Conservation (phyloP, 2,113 vertebrate species). For the Mobula hypostoma region DNA sequence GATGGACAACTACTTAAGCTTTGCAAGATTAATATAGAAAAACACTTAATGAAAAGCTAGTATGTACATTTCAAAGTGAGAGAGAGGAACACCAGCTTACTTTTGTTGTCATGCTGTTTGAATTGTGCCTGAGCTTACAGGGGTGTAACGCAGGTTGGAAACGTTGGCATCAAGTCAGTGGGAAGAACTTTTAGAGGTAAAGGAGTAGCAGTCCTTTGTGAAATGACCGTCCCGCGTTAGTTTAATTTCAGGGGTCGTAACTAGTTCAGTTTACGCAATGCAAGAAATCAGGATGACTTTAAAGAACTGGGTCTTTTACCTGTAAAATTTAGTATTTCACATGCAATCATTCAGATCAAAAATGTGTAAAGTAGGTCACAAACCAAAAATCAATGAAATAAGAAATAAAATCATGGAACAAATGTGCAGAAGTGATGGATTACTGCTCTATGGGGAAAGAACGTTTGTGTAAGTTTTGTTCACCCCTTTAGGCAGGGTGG, state of each 20-base stretch:
- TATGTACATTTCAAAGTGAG: not conserved
- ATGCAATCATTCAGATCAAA: not conserved
- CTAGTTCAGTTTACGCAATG: not conserved
- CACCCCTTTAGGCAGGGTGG: not conserved
- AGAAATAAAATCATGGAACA: not conserved
- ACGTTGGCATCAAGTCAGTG: not conserved
- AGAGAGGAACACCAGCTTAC: not conserved
- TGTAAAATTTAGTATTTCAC: not conserved
- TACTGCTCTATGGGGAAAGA: not conserved
- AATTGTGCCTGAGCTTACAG: not conserved
- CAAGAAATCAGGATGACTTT: not conserved
- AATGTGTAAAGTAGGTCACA: not conserved
- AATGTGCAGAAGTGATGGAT: not conserved
- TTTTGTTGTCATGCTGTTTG: not conserved
- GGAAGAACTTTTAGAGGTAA: not conserved
- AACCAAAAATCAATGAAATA: not conserved
- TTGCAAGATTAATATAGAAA: not conserved
- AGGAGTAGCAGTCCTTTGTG: not conserved
- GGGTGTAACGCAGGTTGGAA: not conserved
- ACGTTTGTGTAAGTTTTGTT: not conserved
- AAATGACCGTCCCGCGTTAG: not conserved
- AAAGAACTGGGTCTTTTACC: not conserved
- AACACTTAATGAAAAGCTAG: not conserved
- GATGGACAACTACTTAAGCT: not conserved
- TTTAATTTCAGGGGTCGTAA: not conserved